These are phyloP conservation scores for Penaeus chinensis DNA, from an alignment of 1,140 invertebrate genomes.

Conservation along the genomic window DNA sequence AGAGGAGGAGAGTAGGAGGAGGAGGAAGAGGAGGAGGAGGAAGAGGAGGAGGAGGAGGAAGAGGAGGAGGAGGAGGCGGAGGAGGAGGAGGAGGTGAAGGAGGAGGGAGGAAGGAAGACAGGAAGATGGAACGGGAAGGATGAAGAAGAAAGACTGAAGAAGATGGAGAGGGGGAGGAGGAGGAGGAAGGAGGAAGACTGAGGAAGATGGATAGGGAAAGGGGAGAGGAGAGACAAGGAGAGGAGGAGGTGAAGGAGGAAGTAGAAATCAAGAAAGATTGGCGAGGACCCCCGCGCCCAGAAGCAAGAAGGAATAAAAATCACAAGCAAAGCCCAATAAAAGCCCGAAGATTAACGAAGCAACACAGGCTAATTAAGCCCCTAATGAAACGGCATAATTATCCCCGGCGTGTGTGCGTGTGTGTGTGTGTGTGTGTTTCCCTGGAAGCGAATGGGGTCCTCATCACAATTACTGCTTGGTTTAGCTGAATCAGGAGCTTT, in stretches of 20 bases:
- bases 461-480: no score
- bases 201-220: not conserved
- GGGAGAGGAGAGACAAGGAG: slow-evolving; percentile 9
- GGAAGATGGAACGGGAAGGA: not conserved
- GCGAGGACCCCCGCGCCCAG: no score
- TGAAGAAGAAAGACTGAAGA: not conserved
- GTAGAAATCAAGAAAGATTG: no score
- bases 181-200: slow-evolving; percentile 10
- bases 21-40: not conserved
- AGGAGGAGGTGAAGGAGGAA: not conserved
- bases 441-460: not conserved
- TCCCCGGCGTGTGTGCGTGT: no score
- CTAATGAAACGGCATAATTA: no score
- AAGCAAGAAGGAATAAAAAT: no score
- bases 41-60: no score
- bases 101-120: no score
- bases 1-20: not conserved
- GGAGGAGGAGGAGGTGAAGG: not conserved
- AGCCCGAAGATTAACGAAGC: no score
- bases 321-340: no score
- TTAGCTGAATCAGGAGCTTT: not conserved
- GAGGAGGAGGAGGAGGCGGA: not conserved
- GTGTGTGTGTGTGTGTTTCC: no score
- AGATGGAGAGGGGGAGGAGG: slow-evolving; percentile 6
- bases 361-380: no score